Percentiles rank a stretch among this genome's conserved stretches.
Conservation (phyloP, 1,140 invertebrate species). For the Listronotus bonariensis region DNA sequence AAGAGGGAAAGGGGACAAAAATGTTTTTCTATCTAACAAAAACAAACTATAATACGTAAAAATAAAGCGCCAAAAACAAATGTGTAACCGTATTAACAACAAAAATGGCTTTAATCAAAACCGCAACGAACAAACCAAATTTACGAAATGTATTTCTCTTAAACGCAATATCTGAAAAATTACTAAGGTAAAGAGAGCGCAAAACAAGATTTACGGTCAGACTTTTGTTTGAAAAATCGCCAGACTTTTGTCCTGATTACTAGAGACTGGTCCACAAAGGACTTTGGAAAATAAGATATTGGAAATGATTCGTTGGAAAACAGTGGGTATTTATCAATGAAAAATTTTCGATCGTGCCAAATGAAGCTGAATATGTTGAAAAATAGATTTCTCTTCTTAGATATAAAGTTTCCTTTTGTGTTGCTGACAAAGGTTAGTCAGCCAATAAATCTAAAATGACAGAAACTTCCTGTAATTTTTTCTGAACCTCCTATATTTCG, state of each 20-base stretch:
- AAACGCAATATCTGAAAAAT: constrained; percentile 37
- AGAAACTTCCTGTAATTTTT: no score
- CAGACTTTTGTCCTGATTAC: constrained; percentile 49
- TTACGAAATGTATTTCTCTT: constrained; percentile 23
- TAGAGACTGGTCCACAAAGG: constrained; percentile 44
- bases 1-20: no score
- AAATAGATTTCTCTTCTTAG: constrained; percentile 11
- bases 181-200: constrained; percentile 42
- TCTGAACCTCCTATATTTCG: no score
- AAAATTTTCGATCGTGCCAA: constrained; percentile 40
- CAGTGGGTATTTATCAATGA: constrained; percentile 46
- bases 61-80: no score
- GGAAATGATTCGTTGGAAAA: constrained; percentile 42
- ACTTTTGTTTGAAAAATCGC: constrained; percentile 47
- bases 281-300: constrained; percentile 45
- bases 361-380: constrained; percentile 41
- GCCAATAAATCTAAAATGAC: not conserved
- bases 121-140: constrained; percentile 6
- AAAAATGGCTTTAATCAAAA: constrained; percentile 2
- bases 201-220: constrained; percentile 46
- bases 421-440: constrained; percentile 13
- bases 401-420: constrained; percentile 6
- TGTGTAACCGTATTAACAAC: no score
- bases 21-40: no score
- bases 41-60: no score